Conservation (phyloP, 2,113 vertebrate genomes). For the Pangasianodon hypophthalmus region DNA sequence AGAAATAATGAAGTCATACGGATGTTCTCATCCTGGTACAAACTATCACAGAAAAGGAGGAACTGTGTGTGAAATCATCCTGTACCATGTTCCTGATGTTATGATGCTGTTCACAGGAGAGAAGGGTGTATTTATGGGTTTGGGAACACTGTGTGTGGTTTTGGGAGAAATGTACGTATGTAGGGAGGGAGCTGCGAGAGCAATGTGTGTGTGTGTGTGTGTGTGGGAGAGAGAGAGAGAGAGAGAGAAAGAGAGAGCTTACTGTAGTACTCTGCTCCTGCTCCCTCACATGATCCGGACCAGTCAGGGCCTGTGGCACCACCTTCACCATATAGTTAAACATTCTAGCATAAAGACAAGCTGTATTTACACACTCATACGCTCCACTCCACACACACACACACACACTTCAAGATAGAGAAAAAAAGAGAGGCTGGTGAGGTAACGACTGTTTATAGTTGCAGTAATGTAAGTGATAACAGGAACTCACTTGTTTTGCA, state of each 20-base stretch:
- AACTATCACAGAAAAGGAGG: not conserved
- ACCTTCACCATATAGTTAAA: constrained; percentile 67
- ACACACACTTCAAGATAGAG: not conserved
- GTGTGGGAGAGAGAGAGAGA: not conserved
- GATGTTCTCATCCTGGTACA: not conserved
- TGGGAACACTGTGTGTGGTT: not conserved
- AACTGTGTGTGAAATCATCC: not conserved
- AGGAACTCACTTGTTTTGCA: not conserved
- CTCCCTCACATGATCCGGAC: constrained; percentile 29
- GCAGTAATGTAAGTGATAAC: not conserved
- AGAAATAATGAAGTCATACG: not conserved
- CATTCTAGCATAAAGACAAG: constrained; percentile 55
- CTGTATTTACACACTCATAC: not conserved
- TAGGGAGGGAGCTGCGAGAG: not conserved
- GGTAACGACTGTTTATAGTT: not conserved
- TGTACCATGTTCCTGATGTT: not conserved
- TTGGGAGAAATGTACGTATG: not conserved
- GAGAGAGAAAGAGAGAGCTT: constrained; percentile 23
- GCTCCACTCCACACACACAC: not conserved
- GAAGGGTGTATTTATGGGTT: not conserved
- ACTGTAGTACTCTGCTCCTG: constrained; percentile 30
- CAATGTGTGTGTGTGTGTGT: not conserved
- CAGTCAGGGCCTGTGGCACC: constrained; percentile 55
- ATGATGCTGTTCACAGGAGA: not conserved
- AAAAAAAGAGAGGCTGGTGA: not conserved